phyloP scores from a whole-genome alignment of 1,140 invertebrate genomes.

The Rhyzopertha dominica region DNA sequence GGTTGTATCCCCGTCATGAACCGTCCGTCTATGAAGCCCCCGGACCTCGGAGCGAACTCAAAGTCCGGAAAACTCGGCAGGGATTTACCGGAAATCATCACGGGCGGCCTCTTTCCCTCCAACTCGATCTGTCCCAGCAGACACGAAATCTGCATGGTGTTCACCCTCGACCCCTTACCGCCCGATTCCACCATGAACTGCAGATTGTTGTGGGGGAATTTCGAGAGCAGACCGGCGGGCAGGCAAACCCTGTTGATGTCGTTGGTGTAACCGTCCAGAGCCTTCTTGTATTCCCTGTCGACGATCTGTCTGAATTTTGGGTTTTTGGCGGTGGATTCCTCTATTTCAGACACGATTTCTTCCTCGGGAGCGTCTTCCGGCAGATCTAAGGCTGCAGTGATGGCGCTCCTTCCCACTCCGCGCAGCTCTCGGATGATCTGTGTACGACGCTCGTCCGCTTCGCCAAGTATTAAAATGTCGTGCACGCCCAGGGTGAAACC shows the following conservation, averaged over 20 bases:
- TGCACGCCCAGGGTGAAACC: conserved; percentile 94
- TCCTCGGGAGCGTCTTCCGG: conserved; percentile 51
- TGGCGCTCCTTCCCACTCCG: conserved; percentile 54
- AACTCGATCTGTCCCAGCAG: conserved; percentile 96
- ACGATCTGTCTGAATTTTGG: conserved; percentile 71
- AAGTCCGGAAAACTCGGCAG: conserved; percentile 91
- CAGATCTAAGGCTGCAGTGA: conserved; percentile 67
- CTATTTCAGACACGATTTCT: conserved; percentile 62
- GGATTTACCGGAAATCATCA: conserved; percentile 90
- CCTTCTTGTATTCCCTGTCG: conserved; percentile 82
- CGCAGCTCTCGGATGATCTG: conserved; percentile 66
- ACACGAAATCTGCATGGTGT: conserved; percentile 97
- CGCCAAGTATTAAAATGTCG: conserved; percentile 80
- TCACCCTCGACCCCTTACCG: conserved; percentile 94
- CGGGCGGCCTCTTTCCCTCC: conserved; percentile 92
- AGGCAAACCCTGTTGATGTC: conserved; percentile 82
- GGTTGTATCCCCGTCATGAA: conserved; percentile 97
- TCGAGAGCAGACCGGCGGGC: conserved; percentile 72
- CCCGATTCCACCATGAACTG: conserved; percentile 98
- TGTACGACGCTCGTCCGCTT: conserved; percentile 67
- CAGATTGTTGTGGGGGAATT: conserved; percentile 93
- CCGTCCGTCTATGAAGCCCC: conserved; percentile 92
- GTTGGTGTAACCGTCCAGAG: conserved; percentile 81
- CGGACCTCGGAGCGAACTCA: conserved; percentile 85
- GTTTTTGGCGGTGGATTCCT: conserved; percentile 67